A percentile compares a stretch with the other conserved stretches of the same genome.
Conservation (phyloP, 2,888 invertebrate genomes). For the Muschampia plurimacula region DNA sequence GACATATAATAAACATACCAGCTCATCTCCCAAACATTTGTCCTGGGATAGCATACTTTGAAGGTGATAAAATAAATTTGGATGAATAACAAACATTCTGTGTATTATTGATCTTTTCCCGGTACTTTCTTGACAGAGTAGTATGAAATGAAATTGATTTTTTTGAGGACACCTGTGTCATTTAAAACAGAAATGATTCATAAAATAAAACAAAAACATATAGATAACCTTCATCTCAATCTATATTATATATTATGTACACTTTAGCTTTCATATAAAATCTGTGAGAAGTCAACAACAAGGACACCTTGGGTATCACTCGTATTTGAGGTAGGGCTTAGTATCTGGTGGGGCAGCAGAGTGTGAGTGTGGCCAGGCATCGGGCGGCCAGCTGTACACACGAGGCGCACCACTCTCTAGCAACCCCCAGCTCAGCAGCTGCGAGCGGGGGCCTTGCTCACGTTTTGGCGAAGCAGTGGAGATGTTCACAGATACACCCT, state of each 20-base stretch:
- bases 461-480: slow-evolving; percentile 94
- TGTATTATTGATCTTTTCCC: too few species aligned
- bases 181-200: not conserved
- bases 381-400: slow-evolving; percentile 61
- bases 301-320: slow-evolving; percentile 58
- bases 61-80: too few species aligned
- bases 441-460: slow-evolving; percentile 71
- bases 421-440: slow-evolving; percentile 68
- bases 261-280: slow-evolving; percentile 76
- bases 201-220: slow-evolving; percentile 42
- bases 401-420: slow-evolving; percentile 60
- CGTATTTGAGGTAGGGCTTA: slow-evolving; percentile 82
- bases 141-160: too few species aligned
- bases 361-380: slow-evolving; percentile 52
- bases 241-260: slow-evolving; percentile 74
- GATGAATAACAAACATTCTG: too few species aligned
- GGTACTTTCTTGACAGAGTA: too few species aligned
- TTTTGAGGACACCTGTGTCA: too few species aligned
- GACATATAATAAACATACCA: too few species aligned
- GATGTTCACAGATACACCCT: slow-evolving; percentile 94
- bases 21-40: too few species aligned
- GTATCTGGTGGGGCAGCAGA: slow-evolving; percentile 59
- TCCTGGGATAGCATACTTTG: too few species aligned
- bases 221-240: slow-evolving; percentile 57
- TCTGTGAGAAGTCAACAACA: slow-evolving; percentile 75